phyloP scores from a whole-genome alignment of 2,797 vertebrate species.

The Tapirus indicus region DNA sequence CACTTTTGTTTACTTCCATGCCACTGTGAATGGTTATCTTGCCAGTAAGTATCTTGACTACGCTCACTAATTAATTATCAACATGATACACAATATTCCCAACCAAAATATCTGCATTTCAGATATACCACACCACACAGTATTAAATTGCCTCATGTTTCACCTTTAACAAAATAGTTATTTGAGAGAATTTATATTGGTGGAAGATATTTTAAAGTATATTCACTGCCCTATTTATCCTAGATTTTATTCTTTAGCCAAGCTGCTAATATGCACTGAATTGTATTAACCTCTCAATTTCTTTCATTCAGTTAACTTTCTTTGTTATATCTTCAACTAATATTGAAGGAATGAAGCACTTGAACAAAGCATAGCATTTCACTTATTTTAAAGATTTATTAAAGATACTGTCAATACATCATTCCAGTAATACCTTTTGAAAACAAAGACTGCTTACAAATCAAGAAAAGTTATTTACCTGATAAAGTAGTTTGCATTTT shows the following conservation, averaged over 20 bases:
- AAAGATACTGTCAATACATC: not conserved
- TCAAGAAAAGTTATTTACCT: not conserved
- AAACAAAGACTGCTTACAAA: not conserved
- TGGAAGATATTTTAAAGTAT: not conserved
- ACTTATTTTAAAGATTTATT: not conserved
- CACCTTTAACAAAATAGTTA: not conserved
- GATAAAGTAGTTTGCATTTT: not conserved
- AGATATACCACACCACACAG: not conserved
- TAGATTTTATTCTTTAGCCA: not conserved
- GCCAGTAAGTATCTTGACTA: not conserved
- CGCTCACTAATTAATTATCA: not conserved
- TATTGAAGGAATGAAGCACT: not conserved
- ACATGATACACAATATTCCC: not conserved
- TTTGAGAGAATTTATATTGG: not conserved
- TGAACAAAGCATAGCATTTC: not conserved
- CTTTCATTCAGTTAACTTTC: not conserved
- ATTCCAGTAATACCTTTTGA: not conserved
- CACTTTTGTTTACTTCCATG: not conserved
- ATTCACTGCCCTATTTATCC: not conserved
- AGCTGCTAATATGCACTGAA: not conserved
- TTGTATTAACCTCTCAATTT: conserved; percentile 11
- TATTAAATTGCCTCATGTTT: not conserved
- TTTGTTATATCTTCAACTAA: conserved; percentile 6
- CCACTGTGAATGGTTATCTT: not conserved
- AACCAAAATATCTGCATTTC: not conserved